Base-by-base conservation (phyloP, 2,888 invertebrate species). In the Alloplasta piceator region DNA sequence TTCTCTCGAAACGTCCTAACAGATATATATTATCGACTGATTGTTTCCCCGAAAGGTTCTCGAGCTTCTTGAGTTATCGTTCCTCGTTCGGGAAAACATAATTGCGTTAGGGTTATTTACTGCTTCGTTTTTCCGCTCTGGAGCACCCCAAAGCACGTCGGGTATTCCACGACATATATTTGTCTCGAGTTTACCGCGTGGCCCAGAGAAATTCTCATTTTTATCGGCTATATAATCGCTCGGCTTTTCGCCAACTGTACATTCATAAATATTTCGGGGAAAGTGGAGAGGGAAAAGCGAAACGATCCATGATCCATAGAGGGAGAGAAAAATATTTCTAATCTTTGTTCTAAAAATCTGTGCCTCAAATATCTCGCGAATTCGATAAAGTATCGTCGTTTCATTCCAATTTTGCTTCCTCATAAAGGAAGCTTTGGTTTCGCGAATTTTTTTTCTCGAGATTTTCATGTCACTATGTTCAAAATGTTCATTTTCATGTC, bases 71-170 rank as follows among this genome's bases (percentile, higher is more conserved):
- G 81, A 85, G 81, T 83, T 85, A 86, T 85, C 74, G 82, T 76
- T 70, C 68, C 64, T 82, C 66, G 84, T 67, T 82, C 73, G 63
- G 67, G 79, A 85, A 77, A 83, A 84, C 85, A 82, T 89, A 88
- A 89, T 89, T 89, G 87, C 87, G 82, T 86, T 85, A 87, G 86
- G 80, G 83, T 87, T 87, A 87, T 88, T 88, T 89, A 89, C 85
- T 85, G 84, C 82, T 80, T 16, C 68, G 72, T 73, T 63, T 72
- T 52, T 50, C 71, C 75, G 66, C 64, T 83, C 84, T 85, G 87
- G 83, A 80, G 77, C 81, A 67, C 79, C 84, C 83, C 76, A 61
- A 26, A 26, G 26, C 16, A 60, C 75, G 64, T 74, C 70, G 26
- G 26, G 26, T 60, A 50, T 43, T 55, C 41, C 58, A 14, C 58